Evolutionary conservation across 2,113 vertebrate genomes (phyloP), one percentile per base, ranked within the genome.

Genomic region (Poeciliopsis prolifica): DNA sequence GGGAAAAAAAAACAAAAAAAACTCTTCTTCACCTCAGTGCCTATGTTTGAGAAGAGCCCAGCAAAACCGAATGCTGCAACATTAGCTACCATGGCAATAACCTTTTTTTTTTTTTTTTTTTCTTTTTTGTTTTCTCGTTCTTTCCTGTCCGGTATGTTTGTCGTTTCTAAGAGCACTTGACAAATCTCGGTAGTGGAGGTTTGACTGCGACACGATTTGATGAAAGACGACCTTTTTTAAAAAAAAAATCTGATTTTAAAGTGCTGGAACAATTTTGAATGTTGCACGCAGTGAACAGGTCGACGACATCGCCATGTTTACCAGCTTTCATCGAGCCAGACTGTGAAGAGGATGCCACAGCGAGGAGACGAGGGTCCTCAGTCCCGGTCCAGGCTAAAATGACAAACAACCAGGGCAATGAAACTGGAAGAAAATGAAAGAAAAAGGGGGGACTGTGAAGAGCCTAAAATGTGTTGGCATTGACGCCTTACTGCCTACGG

Each of bases 21-120:
- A 95, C 96, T 96, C 95, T 96, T 96, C 91, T 94, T 96, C 94
- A 97, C 97, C 97, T 93, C 95, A 95, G 96, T 98, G 97, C 97
- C 97, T 98, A 95, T 77, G 90, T 95, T 77, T 92, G 91, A 93
- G 94, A 95, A 84, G 91, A 93, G 88, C 90, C 86, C 87, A 76
- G 51, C 91, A 88, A 84, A 74, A 84, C 81, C 54, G 58, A 85
- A 88, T 93, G 91, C 94, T 92, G 93, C 92, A 90, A 92, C 94
- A 92, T 89, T 72, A 80, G 93, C 94, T 93, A 82, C 90, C 91
- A 88, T 66, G 93, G 95, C 95, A 96, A 96, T 94, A 93, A 79
- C 66, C 72, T 62, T 74, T 65, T 33, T 65, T 11, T 24, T 17
- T 28, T 60, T 37, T 54, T n/a, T 48, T 51, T 19, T 48, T 86